Evolutionary conservation across 2,888 invertebrate genomes (phyloP).

Genomic region (Alcis repandata): DNA sequence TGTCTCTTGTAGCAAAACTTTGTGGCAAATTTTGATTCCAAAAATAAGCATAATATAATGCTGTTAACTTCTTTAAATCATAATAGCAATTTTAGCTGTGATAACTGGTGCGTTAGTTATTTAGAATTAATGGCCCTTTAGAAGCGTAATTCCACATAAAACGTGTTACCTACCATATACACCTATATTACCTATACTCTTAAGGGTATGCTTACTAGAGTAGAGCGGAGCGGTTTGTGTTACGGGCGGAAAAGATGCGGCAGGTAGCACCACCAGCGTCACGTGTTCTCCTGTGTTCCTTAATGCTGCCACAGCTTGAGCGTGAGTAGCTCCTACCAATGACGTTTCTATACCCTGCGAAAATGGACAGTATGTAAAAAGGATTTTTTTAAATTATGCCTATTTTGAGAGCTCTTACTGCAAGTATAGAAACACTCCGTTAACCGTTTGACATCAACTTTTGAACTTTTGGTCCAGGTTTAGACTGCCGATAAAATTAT

Average conservation of each 20-base stretch:
- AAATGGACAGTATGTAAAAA: constrained; percentile 17
- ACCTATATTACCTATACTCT: not conserved
- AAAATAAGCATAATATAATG: too few species aligned
- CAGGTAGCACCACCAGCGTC: constrained; percentile 78
- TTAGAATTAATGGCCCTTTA: not conserved
- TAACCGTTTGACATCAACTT: too few species aligned
- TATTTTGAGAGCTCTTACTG: too few species aligned
- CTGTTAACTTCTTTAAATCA: too few species aligned
- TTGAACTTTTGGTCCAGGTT: too few species aligned
- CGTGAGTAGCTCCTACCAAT: constrained; percentile 81
- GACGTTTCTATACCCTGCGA: constrained; percentile 80
- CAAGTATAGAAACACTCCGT: too few species aligned
- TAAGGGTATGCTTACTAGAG: constrained; percentile 69
- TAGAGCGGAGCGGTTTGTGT: constrained; percentile 76
- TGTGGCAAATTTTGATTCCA: too few species aligned
- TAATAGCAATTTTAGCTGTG: too few species aligned
- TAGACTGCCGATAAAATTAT: too few species aligned
- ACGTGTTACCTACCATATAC: not conserved
- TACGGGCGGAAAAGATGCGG: constrained; percentile 76
- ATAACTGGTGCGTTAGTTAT: not conserved
- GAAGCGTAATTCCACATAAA: not conserved
- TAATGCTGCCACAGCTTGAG: constrained; percentile 79
- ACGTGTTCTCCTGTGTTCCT: constrained; percentile 82
- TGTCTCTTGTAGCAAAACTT: too few species aligned
- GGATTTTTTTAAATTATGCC: too few species aligned